phyloP scores from a whole-genome alignment of 2,888 invertebrate genomes.

The Zaprionus bogoriensis region DNA sequence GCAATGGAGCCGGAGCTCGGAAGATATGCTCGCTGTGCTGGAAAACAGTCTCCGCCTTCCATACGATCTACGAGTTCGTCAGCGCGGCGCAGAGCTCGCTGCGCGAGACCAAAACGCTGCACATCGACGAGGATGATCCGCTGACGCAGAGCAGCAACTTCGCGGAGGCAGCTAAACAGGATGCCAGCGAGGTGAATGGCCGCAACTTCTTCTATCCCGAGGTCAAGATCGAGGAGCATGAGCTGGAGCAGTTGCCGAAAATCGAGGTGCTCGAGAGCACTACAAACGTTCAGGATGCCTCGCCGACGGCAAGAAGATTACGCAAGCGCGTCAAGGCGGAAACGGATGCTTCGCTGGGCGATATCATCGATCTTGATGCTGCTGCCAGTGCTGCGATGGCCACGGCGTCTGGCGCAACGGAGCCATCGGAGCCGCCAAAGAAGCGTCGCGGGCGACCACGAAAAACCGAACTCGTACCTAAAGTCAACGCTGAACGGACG shows the following conservation, averaged over 20 bases:
- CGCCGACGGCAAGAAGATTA: slow-evolving; percentile 35
- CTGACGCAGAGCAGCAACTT: slow-evolving; percentile 55
- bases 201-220: slow-evolving; percentile 69
- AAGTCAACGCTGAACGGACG: slow-evolving; percentile 2
- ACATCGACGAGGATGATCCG: slow-evolving; percentile 71
- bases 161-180: slow-evolving; percentile 47
- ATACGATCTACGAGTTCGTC: slow-evolving; percentile 70
- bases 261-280: slow-evolving; percentile 75
- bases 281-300: slow-evolving; percentile 13
- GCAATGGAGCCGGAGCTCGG: slow-evolving; percentile 30
- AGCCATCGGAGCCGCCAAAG: slow-evolving; percentile 26
- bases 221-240: slow-evolving; percentile 78
- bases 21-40: slow-evolving; percentile 72
- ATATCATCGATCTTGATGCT: not conserved
- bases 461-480: slow-evolving; percentile 62
- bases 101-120: slow-evolving; percentile 53
- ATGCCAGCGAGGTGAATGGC: slow-evolving; percentile 23
- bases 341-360: slow-evolving; percentile 5
- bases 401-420: not conserved
- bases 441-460: slow-evolving; percentile 74
- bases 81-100: slow-evolving; percentile 55
- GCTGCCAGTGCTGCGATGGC: not conserved
- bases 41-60: slow-evolving; percentile 70
- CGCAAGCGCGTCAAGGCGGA: slow-evolving; percentile 60
- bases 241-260: slow-evolving; percentile 76